Conservation (phyloP, 2,113 vertebrate genomes). For the Apteryx owenii region DNA sequence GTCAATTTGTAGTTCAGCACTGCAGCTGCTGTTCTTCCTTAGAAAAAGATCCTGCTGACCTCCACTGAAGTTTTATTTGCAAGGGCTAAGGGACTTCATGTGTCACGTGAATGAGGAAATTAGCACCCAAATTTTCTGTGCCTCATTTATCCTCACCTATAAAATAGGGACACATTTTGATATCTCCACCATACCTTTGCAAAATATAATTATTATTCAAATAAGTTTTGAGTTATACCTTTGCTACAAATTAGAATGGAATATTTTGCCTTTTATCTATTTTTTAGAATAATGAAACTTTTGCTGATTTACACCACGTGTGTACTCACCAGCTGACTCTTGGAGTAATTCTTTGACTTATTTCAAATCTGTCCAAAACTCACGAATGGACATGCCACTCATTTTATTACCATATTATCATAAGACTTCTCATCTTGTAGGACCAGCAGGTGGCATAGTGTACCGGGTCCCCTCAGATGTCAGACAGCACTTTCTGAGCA, state of each 20-base stretch:
- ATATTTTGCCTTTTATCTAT: background rate
- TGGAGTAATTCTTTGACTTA: background rate
- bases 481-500: background rate
- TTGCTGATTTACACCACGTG: background rate
- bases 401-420: background rate
- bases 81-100: background rate
- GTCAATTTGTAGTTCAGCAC: background rate
- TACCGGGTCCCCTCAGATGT: background rate
- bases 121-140: background rate
- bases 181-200: background rate
- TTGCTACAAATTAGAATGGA: background rate
- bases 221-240: background rate
- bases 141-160: background rate
- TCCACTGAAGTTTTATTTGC: background rate
- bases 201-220: background rate
- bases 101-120: background rate
- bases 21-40: background rate
- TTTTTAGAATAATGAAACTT: background rate
- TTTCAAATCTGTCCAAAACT: background rate
- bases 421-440: background rate
- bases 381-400: background rate
- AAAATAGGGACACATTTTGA: background rate
- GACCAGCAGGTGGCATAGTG: background rate
- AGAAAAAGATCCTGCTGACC: background rate
- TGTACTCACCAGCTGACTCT: rapidly evolving